Conservation (phyloP, 2,797 vertebrate genomes). For the Mus minutoides region DNA sequence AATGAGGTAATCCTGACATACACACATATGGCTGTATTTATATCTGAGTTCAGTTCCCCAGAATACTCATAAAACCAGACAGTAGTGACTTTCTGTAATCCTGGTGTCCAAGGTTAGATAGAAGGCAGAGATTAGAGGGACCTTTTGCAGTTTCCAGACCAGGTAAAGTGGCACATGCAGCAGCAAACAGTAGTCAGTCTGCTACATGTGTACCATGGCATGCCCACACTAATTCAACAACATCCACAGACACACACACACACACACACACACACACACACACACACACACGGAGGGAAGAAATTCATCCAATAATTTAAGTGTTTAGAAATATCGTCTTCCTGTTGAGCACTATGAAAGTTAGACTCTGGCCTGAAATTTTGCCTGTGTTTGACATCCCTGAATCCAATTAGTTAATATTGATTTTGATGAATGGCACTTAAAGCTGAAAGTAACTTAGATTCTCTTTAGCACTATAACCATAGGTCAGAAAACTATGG, state of each 20-base stretch:
- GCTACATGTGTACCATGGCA: neutral
- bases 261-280: too few species aligned
- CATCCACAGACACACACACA: too few species aligned
- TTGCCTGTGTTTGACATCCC: neutral
- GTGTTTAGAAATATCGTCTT: neutral
- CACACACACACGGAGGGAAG: too few species aligned
- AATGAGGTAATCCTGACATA: neutral
- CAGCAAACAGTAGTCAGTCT: neutral
- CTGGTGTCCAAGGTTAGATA: neutral
- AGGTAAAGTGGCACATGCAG: neutral
- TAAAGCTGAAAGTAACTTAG: slow-evolving; percentile 40
- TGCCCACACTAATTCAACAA: neutral
- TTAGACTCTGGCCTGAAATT: neutral
- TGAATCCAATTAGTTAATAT: neutral
- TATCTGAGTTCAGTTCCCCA: neutral
- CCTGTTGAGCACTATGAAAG: neutral
- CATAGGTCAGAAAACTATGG: neutral
- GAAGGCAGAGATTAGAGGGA: neutral
- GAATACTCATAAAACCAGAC: neutral
- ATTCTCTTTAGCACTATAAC: neutral
- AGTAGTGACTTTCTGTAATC: neutral
- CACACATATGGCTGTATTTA: neutral
- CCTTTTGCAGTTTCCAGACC: neutral
- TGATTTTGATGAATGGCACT: neutral
- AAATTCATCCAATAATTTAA: neutral